Conservation (phyloP, 2,888 invertebrate species). For the Cremastinae sp. region DNA sequence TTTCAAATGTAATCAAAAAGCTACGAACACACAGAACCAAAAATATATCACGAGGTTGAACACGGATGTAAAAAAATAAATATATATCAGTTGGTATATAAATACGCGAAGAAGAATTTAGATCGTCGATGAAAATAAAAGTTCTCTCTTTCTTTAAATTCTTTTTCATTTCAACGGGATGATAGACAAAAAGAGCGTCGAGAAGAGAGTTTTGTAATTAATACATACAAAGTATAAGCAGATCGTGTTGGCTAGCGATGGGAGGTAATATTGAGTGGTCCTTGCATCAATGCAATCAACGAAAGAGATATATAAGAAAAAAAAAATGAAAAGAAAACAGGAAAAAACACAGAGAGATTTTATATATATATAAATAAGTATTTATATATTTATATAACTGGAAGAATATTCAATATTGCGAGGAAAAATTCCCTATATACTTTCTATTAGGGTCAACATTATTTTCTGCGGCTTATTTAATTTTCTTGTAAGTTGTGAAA, state of each 20-base stretch:
- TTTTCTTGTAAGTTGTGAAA: too few relatives aligned
- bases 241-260: slow-evolving; percentile 78
- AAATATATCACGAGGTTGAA: too few relatives aligned
- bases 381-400: too few relatives aligned
- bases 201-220: slow-evolving; percentile 64
- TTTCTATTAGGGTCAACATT: too few relatives aligned
- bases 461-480: too few relatives aligned
- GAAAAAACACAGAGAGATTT: slow-evolving; percentile 57
- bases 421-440: too few relatives aligned
- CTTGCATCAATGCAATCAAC: slow-evolving; percentile 84
- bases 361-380: slow-evolving; percentile 57
- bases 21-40: too few relatives aligned
- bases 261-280: slow-evolving; percentile 87
- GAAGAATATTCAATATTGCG: too few relatives aligned
- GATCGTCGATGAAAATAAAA: background rate
- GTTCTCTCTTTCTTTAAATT: slow-evolving; percentile 1
- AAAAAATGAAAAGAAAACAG: slow-evolving; percentile 39
- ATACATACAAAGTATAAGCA: slow-evolving; percentile 78
- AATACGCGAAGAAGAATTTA: too few relatives aligned
- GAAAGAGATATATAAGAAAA: slow-evolving; percentile 62
- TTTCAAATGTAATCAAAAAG: too few relatives aligned
- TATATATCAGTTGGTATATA: background rate
- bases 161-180: too few relatives aligned
- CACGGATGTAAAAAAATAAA: too few relatives aligned
- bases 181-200: slow-evolving; percentile 68